These are phyloP conservation scores for Andrena flavipes DNA, from an alignment of 2,888 invertebrate genomes.

Conservation along the genomic window DNA sequence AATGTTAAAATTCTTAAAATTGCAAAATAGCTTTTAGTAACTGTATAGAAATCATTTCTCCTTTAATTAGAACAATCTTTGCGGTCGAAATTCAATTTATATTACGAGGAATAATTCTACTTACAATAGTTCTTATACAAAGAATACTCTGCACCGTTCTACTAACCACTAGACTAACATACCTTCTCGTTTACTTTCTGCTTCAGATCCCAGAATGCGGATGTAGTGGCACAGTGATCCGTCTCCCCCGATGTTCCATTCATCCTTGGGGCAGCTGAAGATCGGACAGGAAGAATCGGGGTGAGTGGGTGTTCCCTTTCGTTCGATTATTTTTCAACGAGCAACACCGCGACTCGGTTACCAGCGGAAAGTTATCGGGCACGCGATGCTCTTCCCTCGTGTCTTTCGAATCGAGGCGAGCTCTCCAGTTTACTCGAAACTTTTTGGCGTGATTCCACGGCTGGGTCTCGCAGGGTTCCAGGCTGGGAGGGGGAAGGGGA, in stretches of 20 bases:
- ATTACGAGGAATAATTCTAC: too few species aligned
- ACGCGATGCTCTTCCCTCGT: constrained; percentile 30
- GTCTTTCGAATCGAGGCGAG: constrained; percentile 18
- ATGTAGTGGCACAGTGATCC: constrained; percentile 10
- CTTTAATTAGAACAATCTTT: too few species aligned
- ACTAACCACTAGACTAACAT: not conserved
- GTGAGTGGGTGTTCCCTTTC: constrained; percentile 28
- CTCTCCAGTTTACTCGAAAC: constrained; percentile 22
- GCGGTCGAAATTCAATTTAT: too few species aligned
- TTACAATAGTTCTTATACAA: not conserved
- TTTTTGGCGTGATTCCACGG: constrained; percentile 54
- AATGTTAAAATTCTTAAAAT: too few species aligned
- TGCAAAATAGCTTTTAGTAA: too few species aligned
- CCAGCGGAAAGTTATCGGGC: constrained; percentile 12
- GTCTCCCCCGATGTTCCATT: constrained; percentile 43
- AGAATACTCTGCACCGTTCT: not conserved
- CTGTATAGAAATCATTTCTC: too few species aligned
- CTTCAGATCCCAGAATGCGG: not conserved
- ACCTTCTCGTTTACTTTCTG: not conserved
- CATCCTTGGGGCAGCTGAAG: constrained; percentile 23
- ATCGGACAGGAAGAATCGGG: constrained; percentile 43
- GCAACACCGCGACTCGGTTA: constrained; percentile 8
- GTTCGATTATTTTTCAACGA: constrained; percentile 28
- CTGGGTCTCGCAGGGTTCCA: not conserved
- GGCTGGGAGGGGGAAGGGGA: not conserved